Conservation (phyloP, 2,113 vertebrate genomes). For the Hippocampus comes region DNA sequence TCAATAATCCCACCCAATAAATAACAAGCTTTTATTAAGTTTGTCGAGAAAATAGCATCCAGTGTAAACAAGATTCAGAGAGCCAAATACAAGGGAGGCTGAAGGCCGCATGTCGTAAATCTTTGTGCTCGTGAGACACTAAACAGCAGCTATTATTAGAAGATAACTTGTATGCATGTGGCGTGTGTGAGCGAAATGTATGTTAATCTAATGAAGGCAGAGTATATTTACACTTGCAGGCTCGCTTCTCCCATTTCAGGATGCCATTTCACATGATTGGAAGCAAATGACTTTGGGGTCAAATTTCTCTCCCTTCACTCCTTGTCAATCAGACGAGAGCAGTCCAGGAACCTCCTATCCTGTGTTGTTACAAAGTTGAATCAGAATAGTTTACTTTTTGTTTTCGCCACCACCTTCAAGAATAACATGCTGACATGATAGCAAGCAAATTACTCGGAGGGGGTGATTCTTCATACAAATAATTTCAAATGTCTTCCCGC, state of each 20-base stretch:
- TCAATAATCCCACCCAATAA: slow-evolving; percentile 74
- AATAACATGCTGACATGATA: slow-evolving; percentile 41
- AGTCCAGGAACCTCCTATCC: slow-evolving; percentile 23
- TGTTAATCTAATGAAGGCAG: slow-evolving; percentile 67
- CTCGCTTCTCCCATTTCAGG: slow-evolving; percentile 55
- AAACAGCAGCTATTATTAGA: slow-evolving; percentile 33
- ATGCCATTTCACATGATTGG: slow-evolving; percentile 71
- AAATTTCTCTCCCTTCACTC: slow-evolving; percentile 52
- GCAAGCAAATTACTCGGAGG: slow-evolving; percentile 16
- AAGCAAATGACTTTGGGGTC: slow-evolving; percentile 69
- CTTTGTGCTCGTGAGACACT: slow-evolving; percentile 5
- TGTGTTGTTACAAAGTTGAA: slow-evolving; percentile 50
- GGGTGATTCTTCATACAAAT: slow-evolving; percentile 26
- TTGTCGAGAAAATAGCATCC: slow-evolving; percentile 73
- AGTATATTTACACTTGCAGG: slow-evolving; percentile 60
- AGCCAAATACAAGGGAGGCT: slow-evolving; percentile 44
- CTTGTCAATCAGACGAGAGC: slow-evolving; percentile 58
- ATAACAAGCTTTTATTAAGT: slow-evolving; percentile 77
- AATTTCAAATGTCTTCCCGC: not conserved
- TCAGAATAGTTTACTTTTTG: slow-evolving; percentile 48
- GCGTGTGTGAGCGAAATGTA: slow-evolving; percentile 20
- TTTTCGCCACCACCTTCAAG: slow-evolving; percentile 41
- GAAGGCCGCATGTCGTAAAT: slow-evolving; percentile 26
- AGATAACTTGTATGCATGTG: slow-evolving; percentile 32
- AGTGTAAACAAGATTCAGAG: slow-evolving; percentile 54